phyloP scores from a whole-genome alignment of 2,888 invertebrate genomes.

The Cephus rjabovi region DNA sequence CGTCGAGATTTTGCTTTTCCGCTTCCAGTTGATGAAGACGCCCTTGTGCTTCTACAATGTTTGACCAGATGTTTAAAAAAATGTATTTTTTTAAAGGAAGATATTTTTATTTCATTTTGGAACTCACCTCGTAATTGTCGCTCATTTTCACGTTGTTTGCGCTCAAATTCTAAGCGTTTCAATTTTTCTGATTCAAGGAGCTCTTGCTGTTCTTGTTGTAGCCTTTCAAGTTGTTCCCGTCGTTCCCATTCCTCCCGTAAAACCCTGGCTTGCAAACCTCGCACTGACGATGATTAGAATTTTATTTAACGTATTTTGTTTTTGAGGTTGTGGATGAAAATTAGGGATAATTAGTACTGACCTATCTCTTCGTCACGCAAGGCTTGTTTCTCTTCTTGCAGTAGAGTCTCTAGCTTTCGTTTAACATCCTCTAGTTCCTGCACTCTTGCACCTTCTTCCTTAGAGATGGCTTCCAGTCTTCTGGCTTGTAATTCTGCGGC shows the following conservation, averaged over 20 bases:
- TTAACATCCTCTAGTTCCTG: slow-evolving; percentile 80
- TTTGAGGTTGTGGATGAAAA: slow-evolving; percentile 24
- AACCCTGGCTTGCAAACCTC: slow-evolving; percentile 78
- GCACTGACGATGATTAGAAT: slow-evolving; percentile 61
- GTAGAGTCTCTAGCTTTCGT: slow-evolving; percentile 75
- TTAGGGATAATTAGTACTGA: slow-evolving; percentile 22
- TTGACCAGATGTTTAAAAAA: not conserved
- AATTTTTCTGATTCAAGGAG: slow-evolving; percentile 80
- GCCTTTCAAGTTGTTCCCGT: slow-evolving; percentile 81
- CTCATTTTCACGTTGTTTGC: slow-evolving; percentile 78
- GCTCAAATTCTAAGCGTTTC: slow-evolving; percentile 81
- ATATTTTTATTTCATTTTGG: not conserved
- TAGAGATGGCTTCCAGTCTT: slow-evolving; percentile 77
- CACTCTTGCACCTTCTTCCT: slow-evolving; percentile 79
- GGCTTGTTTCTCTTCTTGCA: slow-evolving; percentile 87
- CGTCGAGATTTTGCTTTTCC: slow-evolving; percentile 77
- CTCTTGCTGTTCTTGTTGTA: slow-evolving; percentile 82
- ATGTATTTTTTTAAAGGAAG: not conserved
- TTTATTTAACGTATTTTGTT: not conserved
- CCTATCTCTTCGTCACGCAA: slow-evolving; percentile 87
- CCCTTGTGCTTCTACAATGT: slow-evolving; percentile 75
- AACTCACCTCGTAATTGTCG: slow-evolving; percentile 74
- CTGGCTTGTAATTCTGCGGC: slow-evolving; percentile 71
- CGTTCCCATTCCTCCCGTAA: slow-evolving; percentile 88
- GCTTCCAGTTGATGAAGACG: slow-evolving; percentile 78